Evolutionary conservation across 2,888 invertebrate genomes (phyloP).

Genomic region (Tricholauxania praeusta): DNA sequence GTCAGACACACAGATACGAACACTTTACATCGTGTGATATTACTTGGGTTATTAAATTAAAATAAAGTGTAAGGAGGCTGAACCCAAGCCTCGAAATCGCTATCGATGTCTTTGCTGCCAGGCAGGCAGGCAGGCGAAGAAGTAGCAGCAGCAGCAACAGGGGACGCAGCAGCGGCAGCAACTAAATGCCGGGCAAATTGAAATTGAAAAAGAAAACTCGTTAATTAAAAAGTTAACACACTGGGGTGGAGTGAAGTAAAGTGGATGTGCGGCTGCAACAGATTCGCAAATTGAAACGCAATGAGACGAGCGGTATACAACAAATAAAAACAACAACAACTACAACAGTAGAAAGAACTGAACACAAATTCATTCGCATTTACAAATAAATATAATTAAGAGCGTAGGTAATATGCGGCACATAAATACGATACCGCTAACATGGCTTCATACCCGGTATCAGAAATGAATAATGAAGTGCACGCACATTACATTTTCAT

Average conservation of each 20-base stretch:
- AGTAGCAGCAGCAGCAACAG: conserved; percentile 3
- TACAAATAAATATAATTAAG: conserved; percentile 52
- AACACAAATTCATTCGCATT: conserved; percentile 8
- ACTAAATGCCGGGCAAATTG: conserved; percentile 55
- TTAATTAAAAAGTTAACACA: conserved; percentile 64
- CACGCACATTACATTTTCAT: conserved; percentile 48
- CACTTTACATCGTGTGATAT: conserved; percentile 29
- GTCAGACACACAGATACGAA: conserved; percentile 20
- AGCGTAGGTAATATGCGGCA: conserved; percentile 42
- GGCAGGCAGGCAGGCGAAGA: conserved; percentile 8
- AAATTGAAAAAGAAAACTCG: conserved; percentile 64
- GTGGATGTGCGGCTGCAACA: background rate
- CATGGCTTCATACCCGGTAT: background rate
- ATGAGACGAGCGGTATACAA: background rate
- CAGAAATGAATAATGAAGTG: conserved; percentile 60
- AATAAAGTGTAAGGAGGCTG: conserved; percentile 34
- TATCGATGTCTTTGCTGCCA: conserved; percentile 18
- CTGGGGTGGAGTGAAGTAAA: conserved; percentile 42
- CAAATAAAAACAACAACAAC: conserved; percentile 20
- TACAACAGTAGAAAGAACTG: conserved; percentile 33
- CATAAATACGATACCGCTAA: conserved; percentile 4
- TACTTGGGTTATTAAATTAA: conserved; percentile 35
- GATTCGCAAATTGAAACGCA: conserved; percentile 7
- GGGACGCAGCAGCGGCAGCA: conserved; percentile 35
- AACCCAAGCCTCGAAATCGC: conserved; percentile 30